Conservation (phyloP, 2,797 vertebrate genomes). For the Oryzias dopingdopingensis region DNA sequence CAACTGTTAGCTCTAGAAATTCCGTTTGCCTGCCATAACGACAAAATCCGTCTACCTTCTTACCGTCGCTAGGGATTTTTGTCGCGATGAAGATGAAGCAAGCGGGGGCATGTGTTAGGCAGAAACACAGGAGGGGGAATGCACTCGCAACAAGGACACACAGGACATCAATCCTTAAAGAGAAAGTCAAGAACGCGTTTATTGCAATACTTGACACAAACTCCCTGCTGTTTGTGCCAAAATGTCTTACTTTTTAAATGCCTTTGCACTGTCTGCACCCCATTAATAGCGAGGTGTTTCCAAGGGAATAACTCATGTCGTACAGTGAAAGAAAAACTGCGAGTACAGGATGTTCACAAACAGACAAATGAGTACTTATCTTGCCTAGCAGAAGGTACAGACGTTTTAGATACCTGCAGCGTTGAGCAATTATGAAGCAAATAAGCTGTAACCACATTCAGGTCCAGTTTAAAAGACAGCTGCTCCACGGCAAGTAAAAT, state of each 20-base stretch:
- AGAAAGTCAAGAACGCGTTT: conserved; percentile 28
- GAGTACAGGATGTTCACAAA: conserved; percentile 10
- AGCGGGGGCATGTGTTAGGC: conserved; percentile 31
- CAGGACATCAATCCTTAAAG: conserved; percentile 36
- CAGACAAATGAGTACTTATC: conserved; percentile 20
- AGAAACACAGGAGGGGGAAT: conserved; percentile 28
- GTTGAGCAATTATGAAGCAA: conserved; percentile 25
- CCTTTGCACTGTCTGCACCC: conserved; percentile 11
- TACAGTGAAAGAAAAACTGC: conserved; percentile 17
- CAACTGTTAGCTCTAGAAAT: conserved; percentile 32
- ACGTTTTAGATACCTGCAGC: conserved; percentile 12
- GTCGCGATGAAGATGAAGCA: conserved; percentile 26
- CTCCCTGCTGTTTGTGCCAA: conserved; percentile 28
- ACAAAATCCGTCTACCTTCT: conserved; percentile 37
- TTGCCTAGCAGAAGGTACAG: conserved; percentile 9
- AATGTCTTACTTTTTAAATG: conserved; percentile 32
- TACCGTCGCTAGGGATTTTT: conserved; percentile 39
- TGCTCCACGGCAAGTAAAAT: conserved; percentile 16
- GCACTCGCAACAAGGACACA: conserved; percentile 33
- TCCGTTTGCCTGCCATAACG: conserved; percentile 36
- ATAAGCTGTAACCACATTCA: conserved; percentile 8
- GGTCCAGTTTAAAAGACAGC: conserved; percentile 1
- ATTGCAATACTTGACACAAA: conserved; percentile 40
- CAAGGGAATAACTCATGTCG: conserved; percentile 16
- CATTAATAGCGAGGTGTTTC: conserved; percentile 31